Evolutionary conservation across 2,113 vertebrate genomes (phyloP), one percentile per base, ranked within the genome.

Genomic region (Tenrec ecaudatus): DNA sequence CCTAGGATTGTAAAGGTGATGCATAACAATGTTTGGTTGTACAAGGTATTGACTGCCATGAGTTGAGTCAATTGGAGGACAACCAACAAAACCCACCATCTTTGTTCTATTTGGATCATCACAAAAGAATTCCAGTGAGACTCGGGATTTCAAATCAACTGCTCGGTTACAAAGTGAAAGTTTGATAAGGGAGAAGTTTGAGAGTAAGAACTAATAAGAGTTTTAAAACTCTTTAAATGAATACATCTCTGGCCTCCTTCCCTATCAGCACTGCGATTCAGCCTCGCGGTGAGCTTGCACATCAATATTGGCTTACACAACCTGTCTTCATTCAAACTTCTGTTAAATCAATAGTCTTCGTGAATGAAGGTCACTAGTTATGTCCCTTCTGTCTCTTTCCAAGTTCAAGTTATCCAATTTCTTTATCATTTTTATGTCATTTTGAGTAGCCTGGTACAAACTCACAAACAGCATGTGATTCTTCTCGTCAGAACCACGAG

Each of bases 81-180:
- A 73, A 33, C 15, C 25, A 71, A 36, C 19, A 68, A 68, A 66
- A 71, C 16, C 23, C 25, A 10, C 17, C 16, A 15, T 11, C 3
- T 2, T 53, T 79, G 36, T n/a, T 68, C 33, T 47, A 6, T 31
- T 6, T 33, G 47, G 60, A 29, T 38, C 40, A 15, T 68, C 71
- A 14, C 12, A 53, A 7, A 19, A 43, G 79, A 53, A 23, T 73
- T 25, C 17, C 60, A 25, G 60, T 7, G 64, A 43, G 58, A 69
- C 16, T 19, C 76, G 3, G 25, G 17, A 80, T 88, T 95, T 94
- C 64, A 19, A 73, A 3, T 84, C n/a, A 33, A 38, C 85, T 57
- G 23, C 43, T 88, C 6, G 27, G 57, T 20, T 25, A 38, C 23
- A 6, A 15, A 83, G n/a, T 73, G 58, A 53, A 53, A 53, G 47